Conservation (phyloP, 2,113 vertebrate species). For the Podarcis raffonei region DNA sequence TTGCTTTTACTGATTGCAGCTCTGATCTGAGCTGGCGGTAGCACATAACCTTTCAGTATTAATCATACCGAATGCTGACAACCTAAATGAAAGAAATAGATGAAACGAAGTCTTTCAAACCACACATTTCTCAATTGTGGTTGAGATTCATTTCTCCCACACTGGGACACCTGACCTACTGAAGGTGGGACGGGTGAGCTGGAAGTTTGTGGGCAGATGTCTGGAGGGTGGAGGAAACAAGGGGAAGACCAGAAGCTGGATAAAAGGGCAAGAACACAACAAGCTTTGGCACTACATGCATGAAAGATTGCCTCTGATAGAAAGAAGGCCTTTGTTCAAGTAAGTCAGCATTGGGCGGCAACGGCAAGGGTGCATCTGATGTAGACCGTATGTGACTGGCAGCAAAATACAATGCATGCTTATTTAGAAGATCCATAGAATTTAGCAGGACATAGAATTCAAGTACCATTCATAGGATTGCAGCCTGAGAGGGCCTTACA, state of each 20-base stretch:
- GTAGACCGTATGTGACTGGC: not conserved
- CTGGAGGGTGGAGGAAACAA: not conserved
- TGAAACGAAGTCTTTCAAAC: not conserved
- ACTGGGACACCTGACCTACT: not conserved
- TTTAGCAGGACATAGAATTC: not conserved
- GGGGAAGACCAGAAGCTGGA: not conserved
- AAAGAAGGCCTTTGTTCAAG: not conserved
- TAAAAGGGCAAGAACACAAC: not conserved
- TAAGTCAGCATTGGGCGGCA: not conserved
- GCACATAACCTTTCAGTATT: not conserved
- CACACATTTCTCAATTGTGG: not conserved
- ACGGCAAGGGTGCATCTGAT: not conserved
- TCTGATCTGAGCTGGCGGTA: constrained; percentile 25
- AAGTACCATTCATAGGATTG: not conserved
- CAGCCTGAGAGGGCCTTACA: not conserved
- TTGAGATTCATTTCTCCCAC: not conserved
- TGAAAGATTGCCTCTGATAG: not conserved
- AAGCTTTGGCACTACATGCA: not conserved
- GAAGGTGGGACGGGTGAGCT: not conserved
- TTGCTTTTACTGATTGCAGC: constrained; percentile 10
- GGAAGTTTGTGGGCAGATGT: not conserved
- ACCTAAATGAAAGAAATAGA: not conserved
- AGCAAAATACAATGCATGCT: not conserved
- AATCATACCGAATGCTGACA: not conserved
- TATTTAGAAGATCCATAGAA: not conserved